Evolutionary conservation across 2,113 vertebrate genomes (phyloP).

Genomic region (Labeo catla): DNA sequence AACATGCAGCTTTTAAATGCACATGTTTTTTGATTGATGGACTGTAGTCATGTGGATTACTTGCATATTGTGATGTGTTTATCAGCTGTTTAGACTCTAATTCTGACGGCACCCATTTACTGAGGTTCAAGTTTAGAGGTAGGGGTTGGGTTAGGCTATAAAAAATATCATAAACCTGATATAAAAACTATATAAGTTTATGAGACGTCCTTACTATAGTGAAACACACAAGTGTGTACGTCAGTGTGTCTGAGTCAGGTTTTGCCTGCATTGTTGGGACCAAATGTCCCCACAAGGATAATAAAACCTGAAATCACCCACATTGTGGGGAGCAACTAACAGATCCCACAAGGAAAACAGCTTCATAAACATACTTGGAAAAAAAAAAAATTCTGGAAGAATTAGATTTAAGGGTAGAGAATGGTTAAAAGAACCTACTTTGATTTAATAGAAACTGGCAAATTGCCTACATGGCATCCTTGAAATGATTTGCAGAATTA

Average conservation of each 20-base stretch:
- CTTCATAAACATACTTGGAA: not conserved
- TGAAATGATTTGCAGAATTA: not conserved
- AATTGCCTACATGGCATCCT: not conserved
- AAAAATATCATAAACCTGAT: not conserved
- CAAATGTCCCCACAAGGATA: not conserved
- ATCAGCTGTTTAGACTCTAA: too few species aligned
- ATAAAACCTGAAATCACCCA: constrained; percentile 7
- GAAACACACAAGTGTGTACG: not conserved
- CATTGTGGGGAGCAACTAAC: not conserved
- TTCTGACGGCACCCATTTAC: too few species aligned
- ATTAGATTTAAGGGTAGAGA: not conserved
- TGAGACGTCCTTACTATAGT: not conserved
- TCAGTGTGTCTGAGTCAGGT: not conserved
- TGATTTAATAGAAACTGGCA: not conserved
- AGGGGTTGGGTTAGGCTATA: not conserved
- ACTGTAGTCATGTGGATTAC: too few species aligned
- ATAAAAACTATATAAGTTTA: not conserved
- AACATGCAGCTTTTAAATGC: too few species aligned
- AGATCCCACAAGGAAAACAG: not conserved
- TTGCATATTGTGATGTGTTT: too few species aligned
- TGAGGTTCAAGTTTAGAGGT: not conserved
- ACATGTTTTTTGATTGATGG: too few species aligned
- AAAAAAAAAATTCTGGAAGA: too few species aligned
- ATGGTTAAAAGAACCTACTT: not conserved
- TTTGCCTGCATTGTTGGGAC: not conserved